Evolutionary conservation across 2,888 invertebrate species (phyloP), one percentile per base, ranked within the genome.

Genomic region (Eurytoma adleriae): DNA sequence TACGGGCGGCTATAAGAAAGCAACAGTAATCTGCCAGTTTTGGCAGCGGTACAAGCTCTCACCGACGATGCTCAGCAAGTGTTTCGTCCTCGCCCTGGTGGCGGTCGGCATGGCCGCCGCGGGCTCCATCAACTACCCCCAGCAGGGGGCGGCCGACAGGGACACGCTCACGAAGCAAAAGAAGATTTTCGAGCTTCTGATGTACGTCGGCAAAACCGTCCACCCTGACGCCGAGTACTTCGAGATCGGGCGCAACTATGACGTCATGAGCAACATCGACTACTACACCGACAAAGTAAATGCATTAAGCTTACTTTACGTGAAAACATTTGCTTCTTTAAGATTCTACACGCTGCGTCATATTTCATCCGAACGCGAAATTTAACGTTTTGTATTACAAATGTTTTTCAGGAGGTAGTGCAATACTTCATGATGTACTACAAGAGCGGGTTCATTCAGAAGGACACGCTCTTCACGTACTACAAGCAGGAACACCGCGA

Each of bases 391-490:
- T 61, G 0, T 13, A 5, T 13, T 18, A 24, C 54, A 13, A 10
- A 56, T 50, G 0, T 71, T 64, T 83, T 84, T 0, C 77, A 90
- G 90, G 82, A 83, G 30, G 91, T 83, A 48, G 88, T 87, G 3
- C 83, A 85, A 20, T 86, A 88, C 59, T 90, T 90, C 84, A 7
- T 88, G 67, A 84, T 84, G 79, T 75, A 83, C 74, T 87, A 85
- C 84, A 85, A 85, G 30, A 86, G 92, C 40, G 94, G 93, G 48
- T 88, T 92, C 85, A 88, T 95, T 7, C 92, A 92, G 0, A 92
- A 92, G 56, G 92, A 92, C 54, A 92, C 93, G 84, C 90, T 94
- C 48, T 95, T 95, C 92, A 93, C 94, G 18, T 92, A 94, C 86
- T 93, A 92, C 90, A 92, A 94, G 88, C 90, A 92, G 48, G 91